phyloP scores from a whole-genome alignment of 2,113 vertebrate species.

The Protobothrops flavoviridis region DNA sequence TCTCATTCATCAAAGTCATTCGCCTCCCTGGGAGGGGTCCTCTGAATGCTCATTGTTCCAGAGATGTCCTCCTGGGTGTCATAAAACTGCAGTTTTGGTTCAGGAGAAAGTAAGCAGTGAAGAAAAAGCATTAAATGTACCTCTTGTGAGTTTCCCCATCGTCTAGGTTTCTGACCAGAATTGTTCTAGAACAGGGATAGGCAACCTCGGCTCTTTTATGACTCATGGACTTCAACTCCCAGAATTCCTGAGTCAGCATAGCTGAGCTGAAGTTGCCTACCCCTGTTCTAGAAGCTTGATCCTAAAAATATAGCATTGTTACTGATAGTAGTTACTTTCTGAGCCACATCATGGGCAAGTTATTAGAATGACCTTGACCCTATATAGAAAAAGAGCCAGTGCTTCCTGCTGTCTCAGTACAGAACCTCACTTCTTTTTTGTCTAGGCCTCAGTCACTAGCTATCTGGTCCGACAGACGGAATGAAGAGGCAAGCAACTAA shows the following conservation, averaged over 20 bases:
- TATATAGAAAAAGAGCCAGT: background rate
- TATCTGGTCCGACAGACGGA: background rate
- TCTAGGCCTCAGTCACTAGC: background rate
- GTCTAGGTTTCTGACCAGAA: background rate
- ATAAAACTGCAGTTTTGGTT: background rate
- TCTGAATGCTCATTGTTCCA: background rate
- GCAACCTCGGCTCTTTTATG: too few species aligned
- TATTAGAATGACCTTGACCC: background rate
- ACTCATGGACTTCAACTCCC: too few species aligned
- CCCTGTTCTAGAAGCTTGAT: background rate
- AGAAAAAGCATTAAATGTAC: background rate
- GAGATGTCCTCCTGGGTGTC: background rate
- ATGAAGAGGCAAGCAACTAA: background rate
- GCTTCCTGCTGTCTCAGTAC: background rate
- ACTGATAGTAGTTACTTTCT: background rate
- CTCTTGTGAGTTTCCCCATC: background rate
- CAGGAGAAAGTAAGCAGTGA: background rate
- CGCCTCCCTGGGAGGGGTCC: background rate
- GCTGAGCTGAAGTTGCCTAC: too few species aligned
- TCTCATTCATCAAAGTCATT: background rate
- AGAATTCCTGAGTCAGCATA: too few species aligned
- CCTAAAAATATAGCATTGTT: background rate
- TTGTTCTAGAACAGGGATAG: background rate
- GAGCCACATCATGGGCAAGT: background rate
- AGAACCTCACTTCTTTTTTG: background rate